Percentiles rank a stretch among this genome's conserved stretches.
These are phyloP conservation scores for Crepidodera aurea DNA, from an alignment of 2,888 invertebrate genomes.

Conservation along the genomic window DNA sequence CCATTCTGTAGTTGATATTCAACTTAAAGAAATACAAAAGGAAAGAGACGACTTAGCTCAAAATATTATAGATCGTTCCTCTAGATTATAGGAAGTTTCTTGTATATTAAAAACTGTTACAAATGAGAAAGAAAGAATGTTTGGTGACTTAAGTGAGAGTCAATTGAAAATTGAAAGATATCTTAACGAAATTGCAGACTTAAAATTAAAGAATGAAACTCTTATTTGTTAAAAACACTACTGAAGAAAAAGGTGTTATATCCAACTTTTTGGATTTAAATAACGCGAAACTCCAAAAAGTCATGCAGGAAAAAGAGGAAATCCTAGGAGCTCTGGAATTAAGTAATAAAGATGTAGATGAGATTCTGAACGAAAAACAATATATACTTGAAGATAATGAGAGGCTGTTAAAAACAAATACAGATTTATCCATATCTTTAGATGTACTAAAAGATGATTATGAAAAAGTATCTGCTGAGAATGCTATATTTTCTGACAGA, in stretches of 20 bases:
- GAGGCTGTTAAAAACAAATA: background rate
- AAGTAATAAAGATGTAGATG: conserved; percentile 42
- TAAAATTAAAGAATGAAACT: conserved; percentile 17
- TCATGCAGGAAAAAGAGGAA: conserved; percentile 41
- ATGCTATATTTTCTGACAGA: background rate
- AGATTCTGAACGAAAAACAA: conserved; percentile 19
- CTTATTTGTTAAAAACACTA: conserved; percentile 20
- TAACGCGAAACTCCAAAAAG: conserved; percentile 39
- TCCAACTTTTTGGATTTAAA: conserved; percentile 44
- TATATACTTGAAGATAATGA: conserved; percentile 22
- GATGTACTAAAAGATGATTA: background rate
- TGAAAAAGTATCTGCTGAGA: background rate
- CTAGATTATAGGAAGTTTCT: too few relatives aligned
- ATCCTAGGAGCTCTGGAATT: conserved; percentile 43
- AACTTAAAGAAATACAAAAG: conserved; percentile 56
- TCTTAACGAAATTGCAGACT: background rate
- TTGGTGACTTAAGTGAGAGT: too few relatives aligned
- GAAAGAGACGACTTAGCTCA: conserved; percentile 49
- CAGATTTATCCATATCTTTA: background rate
- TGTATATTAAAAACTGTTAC: too few relatives aligned
- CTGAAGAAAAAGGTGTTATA: conserved; percentile 42
- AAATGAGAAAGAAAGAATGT: too few relatives aligned
- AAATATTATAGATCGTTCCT: too few relatives aligned
- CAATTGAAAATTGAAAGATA: background rate
- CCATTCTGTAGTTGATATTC: conserved; percentile 59